Conservation (phyloP, 2,113 vertebrate species). For the Tragelaphus buxtoni region DNA sequence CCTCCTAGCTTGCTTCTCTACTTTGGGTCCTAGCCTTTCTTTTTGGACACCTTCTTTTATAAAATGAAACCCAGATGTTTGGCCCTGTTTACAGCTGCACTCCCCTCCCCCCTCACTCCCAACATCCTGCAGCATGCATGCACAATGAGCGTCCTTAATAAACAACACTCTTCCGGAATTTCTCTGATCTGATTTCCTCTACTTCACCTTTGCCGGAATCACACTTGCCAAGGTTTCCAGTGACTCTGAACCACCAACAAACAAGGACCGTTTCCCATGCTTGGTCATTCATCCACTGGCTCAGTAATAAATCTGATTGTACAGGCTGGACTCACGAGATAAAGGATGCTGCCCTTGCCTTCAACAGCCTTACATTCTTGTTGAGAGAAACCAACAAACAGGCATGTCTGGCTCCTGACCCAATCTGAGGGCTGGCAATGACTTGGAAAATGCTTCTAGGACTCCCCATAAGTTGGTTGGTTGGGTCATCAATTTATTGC, state of each 20-base stretch:
- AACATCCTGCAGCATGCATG: not conserved
- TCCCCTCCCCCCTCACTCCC: not conserved
- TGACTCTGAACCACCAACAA: not conserved
- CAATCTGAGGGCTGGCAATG: not conserved
- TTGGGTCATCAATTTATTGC: not conserved
- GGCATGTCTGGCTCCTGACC: not conserved
- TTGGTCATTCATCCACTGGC: not conserved
- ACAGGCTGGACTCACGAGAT: not conserved
- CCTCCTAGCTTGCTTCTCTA: not conserved
- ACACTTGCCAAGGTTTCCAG: slow-evolving; percentile 27
- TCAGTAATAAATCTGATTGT: not conserved
- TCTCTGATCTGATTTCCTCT: slow-evolving; percentile 49
- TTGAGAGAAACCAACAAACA: not conserved
- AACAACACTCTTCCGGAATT: slow-evolving; percentile 32
- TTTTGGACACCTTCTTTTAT: not conserved
- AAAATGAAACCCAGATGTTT: slow-evolving; percentile 29
- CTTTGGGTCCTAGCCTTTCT: not conserved
- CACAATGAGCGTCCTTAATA: slow-evolving; percentile 46
- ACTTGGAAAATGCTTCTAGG: not conserved
- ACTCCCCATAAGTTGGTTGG: not conserved
- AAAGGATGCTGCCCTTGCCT: not conserved
- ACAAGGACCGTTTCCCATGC: not conserved
- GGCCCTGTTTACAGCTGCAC: not conserved
- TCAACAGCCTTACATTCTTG: not conserved
- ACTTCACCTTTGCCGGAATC: slow-evolving; percentile 20